These are phyloP conservation scores for Diploptera punctata DNA, from an alignment of 2,888 invertebrate species.

Conservation along the genomic window DNA sequence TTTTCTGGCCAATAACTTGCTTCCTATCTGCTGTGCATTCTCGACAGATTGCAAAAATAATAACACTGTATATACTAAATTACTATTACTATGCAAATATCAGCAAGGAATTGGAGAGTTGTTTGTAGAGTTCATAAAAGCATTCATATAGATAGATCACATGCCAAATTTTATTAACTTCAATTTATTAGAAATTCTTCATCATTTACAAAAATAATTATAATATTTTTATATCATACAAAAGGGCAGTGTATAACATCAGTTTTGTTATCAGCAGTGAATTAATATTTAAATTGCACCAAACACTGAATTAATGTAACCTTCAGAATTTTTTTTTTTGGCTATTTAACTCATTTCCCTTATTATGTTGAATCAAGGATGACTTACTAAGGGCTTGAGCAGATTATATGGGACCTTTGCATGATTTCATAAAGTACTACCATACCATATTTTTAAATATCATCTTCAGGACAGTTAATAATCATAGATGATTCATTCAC, in stretches of 20 bases:
- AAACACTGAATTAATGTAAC: slow-evolving; percentile 2
- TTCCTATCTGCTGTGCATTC: no score
- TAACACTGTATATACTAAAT: no score
- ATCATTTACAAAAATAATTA: slow-evolving; percentile 25
- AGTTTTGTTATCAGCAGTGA: background rate
- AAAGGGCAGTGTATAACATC: slow-evolving; percentile 28
- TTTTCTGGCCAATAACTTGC: no score
- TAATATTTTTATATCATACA: slow-evolving; percentile 1
- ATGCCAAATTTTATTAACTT: background rate
- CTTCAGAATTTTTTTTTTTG: no score
- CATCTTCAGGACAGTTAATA: background rate
- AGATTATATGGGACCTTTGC: slow-evolving; percentile 4
- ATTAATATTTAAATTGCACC: background rate
- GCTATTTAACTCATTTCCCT: no score
- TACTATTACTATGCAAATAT: no score
- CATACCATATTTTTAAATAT: background rate
- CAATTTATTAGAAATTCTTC: slow-evolving; percentile 19
- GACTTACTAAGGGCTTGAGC: background rate
- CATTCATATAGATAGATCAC: no score
- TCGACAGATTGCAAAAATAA: no score
- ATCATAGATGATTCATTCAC: background rate
- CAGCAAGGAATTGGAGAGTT: no score
- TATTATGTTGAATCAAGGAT: no score
- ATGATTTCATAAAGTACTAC: no score
- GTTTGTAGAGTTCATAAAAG: no score